phyloP scores from a whole-genome alignment of 2,113 vertebrate genomes.

The Lagopus leucura region DNA sequence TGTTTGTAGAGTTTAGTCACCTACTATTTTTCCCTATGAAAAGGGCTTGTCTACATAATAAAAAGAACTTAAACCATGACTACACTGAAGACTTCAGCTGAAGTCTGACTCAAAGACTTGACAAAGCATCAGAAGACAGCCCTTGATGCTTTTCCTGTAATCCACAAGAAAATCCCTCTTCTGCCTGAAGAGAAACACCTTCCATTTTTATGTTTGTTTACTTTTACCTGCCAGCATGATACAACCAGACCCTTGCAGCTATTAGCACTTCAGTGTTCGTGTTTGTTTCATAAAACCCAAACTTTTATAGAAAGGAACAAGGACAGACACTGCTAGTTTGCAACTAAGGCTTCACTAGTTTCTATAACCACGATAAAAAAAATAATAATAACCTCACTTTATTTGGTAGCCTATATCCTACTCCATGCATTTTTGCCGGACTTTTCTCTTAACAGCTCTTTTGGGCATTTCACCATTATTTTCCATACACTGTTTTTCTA shows the following conservation, averaged over 20 bases:
- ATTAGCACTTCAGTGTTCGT: conserved; percentile 21
- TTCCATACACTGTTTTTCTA: not conserved
- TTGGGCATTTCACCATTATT: not conserved
- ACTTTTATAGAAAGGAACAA: not conserved
- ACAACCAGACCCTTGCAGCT: not conserved
- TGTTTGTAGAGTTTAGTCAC: not conserved
- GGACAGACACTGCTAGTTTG: not conserved
- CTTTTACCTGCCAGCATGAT: conserved; percentile 31
- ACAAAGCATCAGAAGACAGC: not conserved
- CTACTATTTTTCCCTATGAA: not conserved
- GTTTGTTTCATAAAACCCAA: not conserved
- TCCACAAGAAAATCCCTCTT: not conserved
- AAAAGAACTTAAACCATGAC: not conserved
- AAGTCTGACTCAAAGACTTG: not conserved
- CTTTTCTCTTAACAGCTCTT: not conserved
- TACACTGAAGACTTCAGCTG: not conserved
- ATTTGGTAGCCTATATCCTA: not conserved
- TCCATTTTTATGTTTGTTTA: conserved; percentile 42
- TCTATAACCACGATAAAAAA: not conserved
- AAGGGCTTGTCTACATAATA: not conserved
- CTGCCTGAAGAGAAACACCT: not conserved
- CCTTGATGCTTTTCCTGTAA: not conserved
- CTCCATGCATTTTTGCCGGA: not conserved
- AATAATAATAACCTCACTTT: not conserved
- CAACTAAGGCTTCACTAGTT: not conserved